Conservation (phyloP, 1,140 invertebrate genomes). For the Thaumatotibia leucotreta region DNA sequence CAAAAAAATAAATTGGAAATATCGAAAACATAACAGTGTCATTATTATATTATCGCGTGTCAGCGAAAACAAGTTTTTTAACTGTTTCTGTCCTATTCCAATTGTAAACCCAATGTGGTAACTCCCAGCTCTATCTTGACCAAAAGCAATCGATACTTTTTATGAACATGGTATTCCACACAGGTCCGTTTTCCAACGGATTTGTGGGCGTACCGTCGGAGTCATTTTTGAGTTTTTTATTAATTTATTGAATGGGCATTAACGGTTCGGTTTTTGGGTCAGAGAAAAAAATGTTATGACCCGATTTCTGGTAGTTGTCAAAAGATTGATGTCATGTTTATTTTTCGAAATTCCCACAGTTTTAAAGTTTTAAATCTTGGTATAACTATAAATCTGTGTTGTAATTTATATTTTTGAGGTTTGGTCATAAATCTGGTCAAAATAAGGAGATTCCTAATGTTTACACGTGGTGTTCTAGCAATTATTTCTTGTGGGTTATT, state of each 20-base stretch:
- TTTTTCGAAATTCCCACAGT: not conserved
- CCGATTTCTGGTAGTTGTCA: conserved; percentile 6
- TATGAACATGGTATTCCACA: conserved; percentile 19
- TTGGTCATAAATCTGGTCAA: no score
- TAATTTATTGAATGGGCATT: conserved; percentile 6
- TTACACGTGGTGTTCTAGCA: no score
- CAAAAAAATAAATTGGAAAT: no score
- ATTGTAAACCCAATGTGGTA: not conserved
- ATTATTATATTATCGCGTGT: not conserved
- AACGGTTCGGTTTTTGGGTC: conserved; percentile 8
- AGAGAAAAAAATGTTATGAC: not conserved
- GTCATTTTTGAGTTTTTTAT: conserved; percentile 10
- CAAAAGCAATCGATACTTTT: conserved; percentile 25
- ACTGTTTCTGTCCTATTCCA: not conserved
- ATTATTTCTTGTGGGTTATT: not conserved
- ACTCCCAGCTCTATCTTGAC: not conserved
- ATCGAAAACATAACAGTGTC: not conserved
- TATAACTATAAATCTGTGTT: not conserved
- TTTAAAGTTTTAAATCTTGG: not conserved
- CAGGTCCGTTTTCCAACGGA: not conserved
- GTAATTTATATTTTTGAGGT: not conserved
- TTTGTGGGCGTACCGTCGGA: not conserved
- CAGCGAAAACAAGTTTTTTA: not conserved
- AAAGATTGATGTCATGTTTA: conserved; percentile 1
- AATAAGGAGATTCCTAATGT: no score